Base-by-base conservation (phyloP, 2,888 invertebrate species). In the Craniophora ligustri region DNA sequence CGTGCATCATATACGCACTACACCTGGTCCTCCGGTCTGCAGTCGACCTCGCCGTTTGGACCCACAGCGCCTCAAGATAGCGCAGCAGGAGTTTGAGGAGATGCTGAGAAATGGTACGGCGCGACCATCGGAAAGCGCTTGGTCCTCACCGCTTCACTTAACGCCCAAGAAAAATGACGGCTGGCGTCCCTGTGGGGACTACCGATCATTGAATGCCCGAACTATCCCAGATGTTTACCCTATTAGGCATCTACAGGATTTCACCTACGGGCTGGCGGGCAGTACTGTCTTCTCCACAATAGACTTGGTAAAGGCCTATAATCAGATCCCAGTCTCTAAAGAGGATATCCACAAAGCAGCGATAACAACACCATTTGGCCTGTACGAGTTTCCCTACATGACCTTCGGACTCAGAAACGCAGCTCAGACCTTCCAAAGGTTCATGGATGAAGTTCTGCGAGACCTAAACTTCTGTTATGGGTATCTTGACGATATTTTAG, bases 401-500 rank as follows among this genome's bases (percentile, higher is more conserved):
- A 35, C 35, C n/a, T 35, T 35, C n/a, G 35, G 35, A 3, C 19
- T 35, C 7, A 18, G 35, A 10, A 35, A 35, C 5, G 35, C 35
- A n/a, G 35, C n/a, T 2, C 35, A 35, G 6, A 18, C 35, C 3
- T 35, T 35, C 18, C 35, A 35, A 46, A 70, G 82, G 4, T 86
- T 85, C 28, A 79, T 88, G 8, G 79, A 87, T 35, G 72, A 77
- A 35, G 39, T 68, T 42, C 32, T 53, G 3, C 36, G 67, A 5
- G 72, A 66, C 5, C 54, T 75, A 2, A 59, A 63, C 5, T 74
- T 61, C 30, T 53, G 30, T 71, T 75, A 60, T 45, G 39, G 62
- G 0, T 87, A 85, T 42, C 42, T 87, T 0, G 84, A 87, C 26
- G 84, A 85, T 50, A 72, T 85, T 30, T 48, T 85, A 8, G 58